These are phyloP conservation scores for Formica aserva DNA, from an alignment of 2,888 invertebrate species.

Conservation along the genomic window DNA sequence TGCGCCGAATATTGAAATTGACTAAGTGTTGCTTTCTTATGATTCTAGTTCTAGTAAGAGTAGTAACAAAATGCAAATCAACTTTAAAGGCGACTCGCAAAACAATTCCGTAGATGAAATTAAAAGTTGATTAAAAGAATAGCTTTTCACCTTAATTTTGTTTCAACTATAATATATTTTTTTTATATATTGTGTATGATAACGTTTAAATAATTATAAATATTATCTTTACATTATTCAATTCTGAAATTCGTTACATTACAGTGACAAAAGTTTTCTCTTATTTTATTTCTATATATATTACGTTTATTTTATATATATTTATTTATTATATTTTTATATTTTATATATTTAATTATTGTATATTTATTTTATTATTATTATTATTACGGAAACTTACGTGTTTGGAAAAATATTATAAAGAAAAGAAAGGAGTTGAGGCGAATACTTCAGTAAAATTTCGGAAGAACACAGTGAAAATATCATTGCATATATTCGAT, in stretches of 20 bases:
- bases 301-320: not conserved
- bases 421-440: not conserved
- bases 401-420: not conserved
- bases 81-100: not conserved
- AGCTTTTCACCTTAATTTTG: not conserved
- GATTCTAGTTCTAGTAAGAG: not conserved
- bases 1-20: not conserved
- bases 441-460: not conserved
- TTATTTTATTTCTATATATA: not conserved
- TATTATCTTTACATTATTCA: not conserved
- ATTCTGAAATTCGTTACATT: not conserved
- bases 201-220: not conserved
- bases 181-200: not conserved
- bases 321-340: not conserved
- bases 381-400: not conserved
- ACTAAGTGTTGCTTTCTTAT: not conserved
- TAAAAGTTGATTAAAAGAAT: not conserved
- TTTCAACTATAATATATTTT: not conserved
- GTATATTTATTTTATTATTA: not conserved
- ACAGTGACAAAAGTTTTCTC: not conserved
- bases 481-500: not conserved
- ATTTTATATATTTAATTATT: not conserved
- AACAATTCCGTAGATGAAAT: not conserved
- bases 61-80: not conserved
- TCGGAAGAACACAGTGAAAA: not conserved